phyloP scores from a whole-genome alignment of 1,140 invertebrate genomes.

The Asobara japonica region DNA sequence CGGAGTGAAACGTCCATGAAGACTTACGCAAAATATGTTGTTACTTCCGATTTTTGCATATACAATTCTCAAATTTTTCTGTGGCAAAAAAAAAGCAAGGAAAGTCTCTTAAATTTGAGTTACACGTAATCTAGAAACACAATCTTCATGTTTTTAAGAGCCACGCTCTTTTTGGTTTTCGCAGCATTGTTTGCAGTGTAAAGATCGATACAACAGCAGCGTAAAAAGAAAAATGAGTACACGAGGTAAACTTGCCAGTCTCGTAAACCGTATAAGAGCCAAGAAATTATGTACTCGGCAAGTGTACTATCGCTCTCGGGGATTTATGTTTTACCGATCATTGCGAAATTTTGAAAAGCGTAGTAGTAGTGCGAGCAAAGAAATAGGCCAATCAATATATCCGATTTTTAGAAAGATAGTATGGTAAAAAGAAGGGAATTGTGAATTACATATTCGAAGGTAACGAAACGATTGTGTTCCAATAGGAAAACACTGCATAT shows the following conservation, averaged over 20 bases:
- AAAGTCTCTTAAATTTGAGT: no score
- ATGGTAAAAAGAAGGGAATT: no score
- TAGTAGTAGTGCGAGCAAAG: not conserved
- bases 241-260: not conserved
- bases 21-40: no score
- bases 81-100: no score
- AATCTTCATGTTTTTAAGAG: no score
- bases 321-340: not conserved
- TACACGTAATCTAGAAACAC: no score
- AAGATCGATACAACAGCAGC: not conserved
- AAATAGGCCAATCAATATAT: not conserved
- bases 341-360: not conserved
- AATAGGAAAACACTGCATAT: no score
- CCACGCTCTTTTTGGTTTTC: not conserved
- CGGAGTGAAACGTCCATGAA: no score
- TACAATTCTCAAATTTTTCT: no score
- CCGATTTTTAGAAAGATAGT: not conserved
- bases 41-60: no score
- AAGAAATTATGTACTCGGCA: not conserved
- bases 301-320: not conserved
- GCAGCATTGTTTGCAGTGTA: not conserved
- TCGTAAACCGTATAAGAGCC: not conserved
- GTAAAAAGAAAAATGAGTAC: not conserved
- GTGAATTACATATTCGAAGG: no score
- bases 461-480: no score